These are phyloP conservation scores for Drosophila quinaria DNA, from an alignment of 2,888 invertebrate species.

Conservation along the genomic window DNA sequence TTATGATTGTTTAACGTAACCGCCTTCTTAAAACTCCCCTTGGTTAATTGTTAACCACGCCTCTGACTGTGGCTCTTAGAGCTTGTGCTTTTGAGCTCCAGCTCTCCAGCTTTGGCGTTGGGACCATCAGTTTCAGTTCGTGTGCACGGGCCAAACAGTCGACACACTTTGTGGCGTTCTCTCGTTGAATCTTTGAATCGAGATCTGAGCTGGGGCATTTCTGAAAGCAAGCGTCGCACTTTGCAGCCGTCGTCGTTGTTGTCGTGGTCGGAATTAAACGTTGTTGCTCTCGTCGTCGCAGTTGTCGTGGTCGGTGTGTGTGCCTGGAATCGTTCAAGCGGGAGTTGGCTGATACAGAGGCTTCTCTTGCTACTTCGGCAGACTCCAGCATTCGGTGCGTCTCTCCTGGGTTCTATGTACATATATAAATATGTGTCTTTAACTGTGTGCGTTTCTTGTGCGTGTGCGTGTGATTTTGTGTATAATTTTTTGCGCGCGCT, in stretches of 20 bases:
- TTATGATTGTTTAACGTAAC: neutral
- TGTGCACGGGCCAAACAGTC: conserved; percentile 67
- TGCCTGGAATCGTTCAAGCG: conserved; percentile 70
- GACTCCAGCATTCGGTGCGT: conserved; percentile 68
- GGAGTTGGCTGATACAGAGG: conserved; percentile 57
- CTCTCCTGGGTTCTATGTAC: conserved; percentile 67
- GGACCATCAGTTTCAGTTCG: conserved; percentile 64
- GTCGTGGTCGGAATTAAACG: conserved; percentile 55
- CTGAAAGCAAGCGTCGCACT: conserved; percentile 51
- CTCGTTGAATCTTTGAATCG: conserved; percentile 13
- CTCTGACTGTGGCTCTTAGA: conserved; percentile 27
- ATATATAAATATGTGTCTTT: conserved; percentile 16
- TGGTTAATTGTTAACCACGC: neutral
- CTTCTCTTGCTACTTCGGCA: conserved; percentile 42
- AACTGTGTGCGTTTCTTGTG: conserved; percentile 45
- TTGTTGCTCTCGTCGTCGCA: conserved; percentile 21
- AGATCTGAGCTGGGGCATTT: conserved; percentile 39
- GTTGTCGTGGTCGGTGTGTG: conserved; percentile 34
- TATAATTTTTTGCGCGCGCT: conserved; percentile 81
- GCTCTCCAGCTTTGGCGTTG: conserved; percentile 56
- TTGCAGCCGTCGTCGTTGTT: conserved; percentile 60
- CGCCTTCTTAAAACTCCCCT: neutral
- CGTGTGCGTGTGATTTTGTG: conserved; percentile 69
- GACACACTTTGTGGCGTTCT: conserved; percentile 51
- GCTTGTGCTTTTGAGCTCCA: conserved; percentile 59